Evolutionary conservation across 1,140 invertebrate genomes (phyloP).

Genomic region (Frieseomelitta varia): DNA sequence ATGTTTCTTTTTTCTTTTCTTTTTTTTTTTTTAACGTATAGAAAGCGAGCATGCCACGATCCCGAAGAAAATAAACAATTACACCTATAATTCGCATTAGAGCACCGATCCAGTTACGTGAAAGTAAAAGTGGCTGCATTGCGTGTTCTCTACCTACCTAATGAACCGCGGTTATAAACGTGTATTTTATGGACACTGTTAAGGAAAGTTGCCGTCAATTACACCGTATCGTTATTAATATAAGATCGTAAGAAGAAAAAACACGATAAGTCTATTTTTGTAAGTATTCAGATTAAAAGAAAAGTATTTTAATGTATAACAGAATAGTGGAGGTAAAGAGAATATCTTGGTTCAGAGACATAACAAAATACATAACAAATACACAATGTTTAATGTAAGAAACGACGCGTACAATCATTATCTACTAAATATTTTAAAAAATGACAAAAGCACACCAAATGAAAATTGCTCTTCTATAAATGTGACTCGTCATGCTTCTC

Average conservation of each 20-base stretch:
- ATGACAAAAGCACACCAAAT: background rate
- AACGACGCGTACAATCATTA: background rate
- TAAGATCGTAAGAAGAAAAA: background rate
- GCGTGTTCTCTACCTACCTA: conserved; percentile 5
- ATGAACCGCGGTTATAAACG: conserved; percentile 11
- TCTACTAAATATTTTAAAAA: background rate
- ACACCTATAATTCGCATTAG: conserved; percentile 40
- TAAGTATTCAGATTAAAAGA: no score
- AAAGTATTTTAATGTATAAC: background rate
- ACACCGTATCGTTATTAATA: background rate
- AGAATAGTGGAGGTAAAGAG: background rate
- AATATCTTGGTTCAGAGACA: background rate
- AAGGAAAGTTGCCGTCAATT: background rate
- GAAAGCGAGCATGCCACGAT: conserved; percentile 15
- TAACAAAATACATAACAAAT: background rate
- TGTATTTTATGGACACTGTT: background rate
- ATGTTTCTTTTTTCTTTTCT: background rate
- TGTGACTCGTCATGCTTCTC: background rate
- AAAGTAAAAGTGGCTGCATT: conserved; percentile 56
- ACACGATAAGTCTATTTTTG: no score
- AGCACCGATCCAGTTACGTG: conserved; percentile 46
- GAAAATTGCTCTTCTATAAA: background rate
- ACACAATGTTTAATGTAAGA: background rate
- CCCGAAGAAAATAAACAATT: conserved; percentile 52
- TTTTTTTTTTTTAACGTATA: background rate